phyloP scores from a whole-genome alignment of 1,140 invertebrate species.

The Delia radicum region DNA sequence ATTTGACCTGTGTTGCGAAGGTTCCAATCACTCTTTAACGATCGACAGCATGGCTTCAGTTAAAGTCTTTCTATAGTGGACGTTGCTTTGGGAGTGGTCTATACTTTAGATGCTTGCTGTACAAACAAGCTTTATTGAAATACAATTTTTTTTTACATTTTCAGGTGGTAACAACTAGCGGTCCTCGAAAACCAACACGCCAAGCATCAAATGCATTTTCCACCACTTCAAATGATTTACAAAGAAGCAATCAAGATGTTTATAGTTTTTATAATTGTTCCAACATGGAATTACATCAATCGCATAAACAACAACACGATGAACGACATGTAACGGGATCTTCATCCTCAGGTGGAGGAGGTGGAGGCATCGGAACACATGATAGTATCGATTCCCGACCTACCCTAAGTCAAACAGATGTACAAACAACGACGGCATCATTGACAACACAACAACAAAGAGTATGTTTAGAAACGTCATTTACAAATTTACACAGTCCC shows the following conservation, averaged over 20 bases:
- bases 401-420: constrained; percentile 41
- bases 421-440: constrained; percentile 42
- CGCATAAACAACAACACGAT: constrained; percentile 29
- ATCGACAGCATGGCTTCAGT: too few species aligned
- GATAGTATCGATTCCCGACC: background rate
- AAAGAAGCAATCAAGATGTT: background rate
- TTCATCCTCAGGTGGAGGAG: too few species aligned
- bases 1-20: too few species aligned
- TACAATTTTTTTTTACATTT: too few species aligned
- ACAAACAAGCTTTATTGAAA: too few species aligned
- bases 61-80: too few species aligned
- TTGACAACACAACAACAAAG: constrained; percentile 58
- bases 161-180: constrained; percentile 74
- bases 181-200: constrained; percentile 71
- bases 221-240: constrained; percentile 39
- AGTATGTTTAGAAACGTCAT: constrained; percentile 74
- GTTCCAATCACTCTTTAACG: too few species aligned
- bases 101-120: too few species aligned
- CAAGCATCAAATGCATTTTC: constrained; percentile 54
- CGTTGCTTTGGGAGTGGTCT: too few species aligned
- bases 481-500: constrained; percentile 67
- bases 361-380: background rate
- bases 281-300: constrained; percentile 13
- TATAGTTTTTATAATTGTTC: constrained; percentile 19
- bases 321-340: constrained; percentile 2